These are phyloP conservation scores for Ophiothrix spiculata DNA, from an alignment of 35 echinoderm and acorn worm genomes.

Conservation along the genomic window DNA sequence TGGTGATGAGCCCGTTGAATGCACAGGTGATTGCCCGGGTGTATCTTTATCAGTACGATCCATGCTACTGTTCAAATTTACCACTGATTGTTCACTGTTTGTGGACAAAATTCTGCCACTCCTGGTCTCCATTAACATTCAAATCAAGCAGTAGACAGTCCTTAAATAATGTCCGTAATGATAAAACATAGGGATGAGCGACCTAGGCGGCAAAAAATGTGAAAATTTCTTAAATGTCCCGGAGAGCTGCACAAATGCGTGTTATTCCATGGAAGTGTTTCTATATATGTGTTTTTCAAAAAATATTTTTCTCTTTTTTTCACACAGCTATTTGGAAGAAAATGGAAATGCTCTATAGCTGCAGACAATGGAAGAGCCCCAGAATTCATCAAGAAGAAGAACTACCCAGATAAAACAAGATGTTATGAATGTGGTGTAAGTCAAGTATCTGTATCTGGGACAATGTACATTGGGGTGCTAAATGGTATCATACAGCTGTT, in stretches of 20 bases:
- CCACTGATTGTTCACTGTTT: too few relatives aligned
- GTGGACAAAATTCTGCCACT: not conserved
- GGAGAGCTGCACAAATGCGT: too few relatives aligned
- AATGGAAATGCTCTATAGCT: conserved; percentile 87
- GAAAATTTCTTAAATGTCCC: too few relatives aligned
- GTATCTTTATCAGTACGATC: not conserved
- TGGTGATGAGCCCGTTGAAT: not conserved
- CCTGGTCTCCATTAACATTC: not conserved
- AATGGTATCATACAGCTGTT: too few relatives aligned
- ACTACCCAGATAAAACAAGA: conserved; percentile 93
- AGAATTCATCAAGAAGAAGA: conserved; percentile 84
- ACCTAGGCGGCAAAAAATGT: too few relatives aligned
- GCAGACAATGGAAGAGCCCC: conserved; percentile 93
- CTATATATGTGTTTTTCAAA: too few relatives aligned
- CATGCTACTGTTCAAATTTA: not conserved
- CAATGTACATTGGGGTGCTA: too few relatives aligned
- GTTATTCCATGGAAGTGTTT: too few relatives aligned
- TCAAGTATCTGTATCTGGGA: too few relatives aligned
- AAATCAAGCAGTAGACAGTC: not conserved
- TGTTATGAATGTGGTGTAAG: conserved; percentile 99
- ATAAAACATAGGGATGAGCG: too few relatives aligned
- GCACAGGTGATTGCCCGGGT: not conserved
- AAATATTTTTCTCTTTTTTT: too few relatives aligned
- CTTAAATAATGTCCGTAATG: not conserved
- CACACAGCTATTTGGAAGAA: conserved; percentile 98